Evolutionary conservation across 2,888 invertebrate species (phyloP), one percentile per base, ranked within the genome.

Genomic region (Metacarcinus magister): DNA sequence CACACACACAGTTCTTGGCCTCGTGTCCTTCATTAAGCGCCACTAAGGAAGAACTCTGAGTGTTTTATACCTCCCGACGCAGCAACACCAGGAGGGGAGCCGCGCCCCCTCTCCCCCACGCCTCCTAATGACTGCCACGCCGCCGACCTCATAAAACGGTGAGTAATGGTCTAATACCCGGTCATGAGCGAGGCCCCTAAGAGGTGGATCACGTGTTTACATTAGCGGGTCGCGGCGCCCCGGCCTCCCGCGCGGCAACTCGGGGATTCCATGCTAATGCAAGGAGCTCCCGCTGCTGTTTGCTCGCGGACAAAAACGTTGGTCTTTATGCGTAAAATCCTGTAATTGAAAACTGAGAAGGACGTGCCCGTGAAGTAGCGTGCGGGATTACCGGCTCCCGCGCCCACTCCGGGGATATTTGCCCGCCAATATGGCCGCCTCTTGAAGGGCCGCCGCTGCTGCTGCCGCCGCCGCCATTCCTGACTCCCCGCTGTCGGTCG

Each of bases 301-400:
- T 95, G 82, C 92, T 92, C 92, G 67, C 28, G 48, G 92, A 92
- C 95, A 93, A 95, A 95, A 93, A 93, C 54, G 60, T 44, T 43
- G 60, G 89, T 89, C 43, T 92, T 95, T 93, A 95, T 93, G 92
- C 93, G 87, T 95, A 95, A 95, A 95, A 95, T 93, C 95, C 95
- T 93, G 93, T 95, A 95, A 95, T 95, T 95, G 95, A 95, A 95
- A 95, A 95, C 95, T 95, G 95, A 95, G 95, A 95, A 95, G 91
- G 44, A 39, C 95, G 95, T 95, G 95, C 43, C 95, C n/a, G 91
- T 75, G 95, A 75, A 95, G 95, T 91, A 92, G 95, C n/a, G 75
- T 44, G n/a, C 0, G 95, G 91, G 95, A 95, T 95, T 95, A 95
- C 46, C 43, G 91, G 92, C 28, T 39, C 48, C 44, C 67, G 75